Evolutionary conservation across 2,113 vertebrate genomes (phyloP).

Genomic region (Myxocyprinus asiaticus): DNA sequence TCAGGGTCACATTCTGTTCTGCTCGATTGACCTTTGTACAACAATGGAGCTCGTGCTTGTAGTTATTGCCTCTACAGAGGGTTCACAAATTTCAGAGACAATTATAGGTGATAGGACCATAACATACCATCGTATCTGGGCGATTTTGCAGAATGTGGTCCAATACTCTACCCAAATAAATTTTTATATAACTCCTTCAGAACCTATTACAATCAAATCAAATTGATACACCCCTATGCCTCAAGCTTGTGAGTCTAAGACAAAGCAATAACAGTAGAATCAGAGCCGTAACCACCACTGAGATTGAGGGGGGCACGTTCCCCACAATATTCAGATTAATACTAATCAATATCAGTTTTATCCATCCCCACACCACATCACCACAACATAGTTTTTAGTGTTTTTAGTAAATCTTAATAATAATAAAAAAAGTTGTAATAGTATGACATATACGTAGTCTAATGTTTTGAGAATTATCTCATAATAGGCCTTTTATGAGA

Average conservation of each 20-base stretch:
- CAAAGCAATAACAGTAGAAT: not conserved
- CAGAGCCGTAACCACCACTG: not conserved
- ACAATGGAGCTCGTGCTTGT: not conserved
- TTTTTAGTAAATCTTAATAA: no score
- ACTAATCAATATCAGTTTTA: not conserved
- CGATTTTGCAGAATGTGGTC: slow-evolving; percentile 5
- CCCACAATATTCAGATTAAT: not conserved
- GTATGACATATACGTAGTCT: no score
- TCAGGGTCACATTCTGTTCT: slow-evolving; percentile 11
- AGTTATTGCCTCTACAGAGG: not conserved
- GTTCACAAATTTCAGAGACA: not conserved
- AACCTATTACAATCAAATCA: slow-evolving; percentile 38
- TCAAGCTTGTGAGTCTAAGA: slow-evolving; percentile 23
- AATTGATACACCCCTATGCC: slow-evolving; percentile 40
- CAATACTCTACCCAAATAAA: slow-evolving; percentile 25
- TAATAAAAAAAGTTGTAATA: no score
- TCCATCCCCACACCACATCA: no score
- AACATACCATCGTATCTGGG: not conserved
- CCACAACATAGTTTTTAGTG: no score
- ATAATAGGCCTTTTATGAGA: no score
- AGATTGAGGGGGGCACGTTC: not conserved
- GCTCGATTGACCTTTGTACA: slow-evolving; percentile 16
- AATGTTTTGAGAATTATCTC: no score
- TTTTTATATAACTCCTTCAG: slow-evolving; percentile 32
- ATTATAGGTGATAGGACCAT: not conserved